These are phyloP conservation scores for Brachypalpus laphriformis DNA, from an alignment of 2,888 invertebrate genomes.

Conservation along the genomic window DNA sequence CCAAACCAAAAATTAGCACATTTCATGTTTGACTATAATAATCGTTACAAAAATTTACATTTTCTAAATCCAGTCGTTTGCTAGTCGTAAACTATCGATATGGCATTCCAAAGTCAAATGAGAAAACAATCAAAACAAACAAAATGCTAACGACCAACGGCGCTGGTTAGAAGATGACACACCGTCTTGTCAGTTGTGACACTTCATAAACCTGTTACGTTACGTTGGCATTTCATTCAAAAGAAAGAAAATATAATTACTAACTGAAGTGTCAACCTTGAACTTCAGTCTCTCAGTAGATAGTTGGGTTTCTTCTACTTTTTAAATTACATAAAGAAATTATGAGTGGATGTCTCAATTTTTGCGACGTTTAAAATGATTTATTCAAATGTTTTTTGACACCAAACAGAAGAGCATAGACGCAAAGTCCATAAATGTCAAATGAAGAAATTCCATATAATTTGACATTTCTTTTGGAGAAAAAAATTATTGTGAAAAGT, in stretches of 20 bases:
- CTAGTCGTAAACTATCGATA: not conserved
- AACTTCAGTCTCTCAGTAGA: constrained; percentile 46
- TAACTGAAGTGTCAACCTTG: constrained; percentile 43
- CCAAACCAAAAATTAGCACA: constrained; percentile 2
- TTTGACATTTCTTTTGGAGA: not conserved
- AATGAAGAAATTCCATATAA: constrained; percentile 4
- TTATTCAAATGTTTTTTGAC: constrained; percentile 5
- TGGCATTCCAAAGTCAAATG: constrained; percentile 1
- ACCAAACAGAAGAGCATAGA: not conserved
- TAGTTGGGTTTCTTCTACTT: constrained; percentile 15
- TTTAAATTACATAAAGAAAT: constrained; percentile 3
- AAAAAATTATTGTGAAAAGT: not conserved
- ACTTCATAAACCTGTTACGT: constrained; percentile 53
- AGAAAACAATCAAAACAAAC: constrained; percentile 14
- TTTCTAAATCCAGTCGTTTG: not conserved
- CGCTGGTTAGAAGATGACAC: constrained; percentile 11
- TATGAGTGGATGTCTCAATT: not conserved
- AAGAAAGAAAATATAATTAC: constrained; percentile 3
- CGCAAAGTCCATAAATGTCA: not conserved
- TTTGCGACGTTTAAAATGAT: not conserved
- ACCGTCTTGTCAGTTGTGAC: constrained; percentile 32
- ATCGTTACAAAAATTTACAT: constrained; percentile 3
- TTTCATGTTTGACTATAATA: not conserved
- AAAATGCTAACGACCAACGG: not conserved
- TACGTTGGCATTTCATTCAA: constrained; percentile 1